These are phyloP conservation scores for Clarias gariepinus DNA, from an alignment of 2,113 vertebrate genomes.

Conservation along the genomic window DNA sequence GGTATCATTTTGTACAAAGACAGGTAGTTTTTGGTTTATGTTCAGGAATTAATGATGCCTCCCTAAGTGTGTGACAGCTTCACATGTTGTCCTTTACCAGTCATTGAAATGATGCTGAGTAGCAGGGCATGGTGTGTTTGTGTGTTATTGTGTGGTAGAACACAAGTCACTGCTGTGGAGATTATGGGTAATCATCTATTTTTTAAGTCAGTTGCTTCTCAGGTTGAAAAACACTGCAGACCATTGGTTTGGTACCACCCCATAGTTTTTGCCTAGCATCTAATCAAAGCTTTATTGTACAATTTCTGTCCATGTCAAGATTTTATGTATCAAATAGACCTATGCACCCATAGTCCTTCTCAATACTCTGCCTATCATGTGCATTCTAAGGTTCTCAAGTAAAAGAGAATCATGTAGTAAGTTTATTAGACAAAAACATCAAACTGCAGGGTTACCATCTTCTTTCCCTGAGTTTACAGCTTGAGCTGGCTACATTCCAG, in stretches of 20 bases:
- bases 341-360: slow-evolving; percentile 55
- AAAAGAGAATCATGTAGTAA: slow-evolving; percentile 15
- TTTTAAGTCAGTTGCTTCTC: slow-evolving; percentile 72
- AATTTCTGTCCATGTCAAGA: slow-evolving; percentile 44
- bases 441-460: slow-evolving; percentile 41
- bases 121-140: slow-evolving; percentile 53
- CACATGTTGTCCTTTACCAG: slow-evolving; percentile 54
- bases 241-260: slow-evolving; percentile 60
- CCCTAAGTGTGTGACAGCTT: slow-evolving; percentile 43
- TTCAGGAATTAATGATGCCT: slow-evolving; percentile 53
- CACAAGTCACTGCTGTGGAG: slow-evolving; percentile 41
- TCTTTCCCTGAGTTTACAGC: slow-evolving; percentile 51
- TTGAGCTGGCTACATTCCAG: slow-evolving; percentile 45
- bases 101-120: slow-evolving; percentile 42
- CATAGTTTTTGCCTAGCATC: slow-evolving; percentile 55
- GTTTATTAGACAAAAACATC: background rate
- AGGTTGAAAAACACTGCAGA: slow-evolving; percentile 78
- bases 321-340: slow-evolving; percentile 36
- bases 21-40: slow-evolving; percentile 46
- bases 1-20: slow-evolving; percentile 48
- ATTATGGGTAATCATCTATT: slow-evolving; percentile 65
- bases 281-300: slow-evolving; percentile 56
- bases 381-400: slow-evolving; percentile 15
- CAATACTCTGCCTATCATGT: slow-evolving; percentile 52
- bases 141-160: slow-evolving; percentile 45